Conservation (phyloP, 2,113 vertebrate genomes). For the Smithornis capensis region DNA sequence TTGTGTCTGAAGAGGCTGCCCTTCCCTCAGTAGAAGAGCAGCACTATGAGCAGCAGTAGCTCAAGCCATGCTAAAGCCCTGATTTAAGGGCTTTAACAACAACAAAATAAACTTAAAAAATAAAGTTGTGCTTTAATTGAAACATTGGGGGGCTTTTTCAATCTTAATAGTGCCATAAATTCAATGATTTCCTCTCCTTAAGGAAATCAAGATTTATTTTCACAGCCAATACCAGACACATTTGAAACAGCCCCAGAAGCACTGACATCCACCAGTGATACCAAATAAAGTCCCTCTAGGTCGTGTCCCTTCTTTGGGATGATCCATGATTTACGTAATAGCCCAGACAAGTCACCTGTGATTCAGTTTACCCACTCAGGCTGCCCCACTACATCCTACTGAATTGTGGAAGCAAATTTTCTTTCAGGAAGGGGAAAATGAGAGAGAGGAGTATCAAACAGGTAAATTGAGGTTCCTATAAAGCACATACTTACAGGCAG, state of each 20-base stretch:
- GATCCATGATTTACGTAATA: fast-evolving
- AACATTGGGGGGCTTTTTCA: neutral
- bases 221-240: neutral
- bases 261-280: fast-evolving
- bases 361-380: neutral
- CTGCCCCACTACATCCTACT: neutral
- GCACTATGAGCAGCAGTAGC: fast-evolving
- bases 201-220: neutral
- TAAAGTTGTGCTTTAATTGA: neutral
- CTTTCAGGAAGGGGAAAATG: neutral
- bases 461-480: neutral
- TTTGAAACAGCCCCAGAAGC: neutral
- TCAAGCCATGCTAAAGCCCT: fast-evolving
- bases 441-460: neutral
- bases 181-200: neutral
- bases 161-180: neutral
- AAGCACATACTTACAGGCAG: neutral
- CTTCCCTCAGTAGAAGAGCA: neutral
- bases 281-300: neutral
- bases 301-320: neutral
- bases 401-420: neutral
- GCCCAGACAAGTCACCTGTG: neutral
- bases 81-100: neutral
- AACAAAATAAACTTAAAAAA: neutral
- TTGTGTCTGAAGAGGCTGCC: neutral